A percentile compares a stretch with the other conserved stretches of the same genome.
Conservation (phyloP, 2,888 invertebrate species). For the Boloria euphrosyne region DNA sequence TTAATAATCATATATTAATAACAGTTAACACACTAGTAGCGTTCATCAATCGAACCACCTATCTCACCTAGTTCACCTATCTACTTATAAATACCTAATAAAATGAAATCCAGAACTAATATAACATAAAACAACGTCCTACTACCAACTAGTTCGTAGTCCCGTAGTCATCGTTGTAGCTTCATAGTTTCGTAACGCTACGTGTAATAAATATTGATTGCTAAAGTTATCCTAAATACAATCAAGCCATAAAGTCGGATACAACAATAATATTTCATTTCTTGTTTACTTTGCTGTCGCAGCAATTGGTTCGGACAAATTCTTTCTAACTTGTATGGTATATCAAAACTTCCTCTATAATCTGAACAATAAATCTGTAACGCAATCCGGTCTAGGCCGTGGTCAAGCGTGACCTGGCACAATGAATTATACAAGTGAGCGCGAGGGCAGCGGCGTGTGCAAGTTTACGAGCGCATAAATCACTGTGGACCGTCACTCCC, state of each 20-base stretch:
- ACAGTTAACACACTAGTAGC: too few species aligned
- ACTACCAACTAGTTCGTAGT: too few species aligned
- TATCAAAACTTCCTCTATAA: conserved; percentile 38
- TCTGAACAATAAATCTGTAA: conserved; percentile 54
- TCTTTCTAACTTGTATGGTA: conserved; percentile 22
- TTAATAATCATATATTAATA: too few species aligned
- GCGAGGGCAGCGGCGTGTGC: conserved; percentile 73
- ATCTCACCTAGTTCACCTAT: too few species aligned
- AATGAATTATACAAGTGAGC: conserved; percentile 79
- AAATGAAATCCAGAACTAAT: too few species aligned
- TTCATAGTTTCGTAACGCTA: conserved; percentile 1
- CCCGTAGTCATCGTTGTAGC: too few species aligned
- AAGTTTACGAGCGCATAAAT: conserved; percentile 77
- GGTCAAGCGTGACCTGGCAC: conserved; percentile 67
- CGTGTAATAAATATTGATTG: background rate
- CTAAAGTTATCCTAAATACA: conserved; percentile 6
- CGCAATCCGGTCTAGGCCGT: conserved; percentile 61
- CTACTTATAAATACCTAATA: too few species aligned
- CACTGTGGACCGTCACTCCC: conserved; percentile 62
- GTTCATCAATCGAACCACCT: too few species aligned
- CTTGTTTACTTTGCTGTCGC: conserved; percentile 11
- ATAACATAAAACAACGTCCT: too few species aligned
- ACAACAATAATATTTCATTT: conserved; percentile 14
- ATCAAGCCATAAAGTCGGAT: background rate
- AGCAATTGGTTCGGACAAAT: conserved; percentile 17